These are phyloP conservation scores for Drosophila macrospina DNA, from an alignment of 2,888 invertebrate species.

Conservation along the genomic window DNA sequence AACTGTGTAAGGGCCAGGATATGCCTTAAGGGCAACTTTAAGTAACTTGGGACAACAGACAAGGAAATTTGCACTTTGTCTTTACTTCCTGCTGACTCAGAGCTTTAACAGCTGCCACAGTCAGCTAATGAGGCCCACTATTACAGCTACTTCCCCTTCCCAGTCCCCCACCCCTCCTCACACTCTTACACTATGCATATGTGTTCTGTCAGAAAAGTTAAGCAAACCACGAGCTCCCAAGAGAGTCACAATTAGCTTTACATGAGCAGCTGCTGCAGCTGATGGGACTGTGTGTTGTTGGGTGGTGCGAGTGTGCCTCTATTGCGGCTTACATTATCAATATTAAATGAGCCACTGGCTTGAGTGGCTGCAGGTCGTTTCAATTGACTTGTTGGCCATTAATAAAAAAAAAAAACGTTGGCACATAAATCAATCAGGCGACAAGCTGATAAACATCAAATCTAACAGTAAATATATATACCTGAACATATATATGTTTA, in stretches of 20 bases:
- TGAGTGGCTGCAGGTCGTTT: slow-evolving; percentile 28
- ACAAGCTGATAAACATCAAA: slow-evolving; percentile 75
- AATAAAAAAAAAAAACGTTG: slow-evolving; percentile 57
- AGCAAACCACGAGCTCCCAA: slow-evolving; percentile 40
- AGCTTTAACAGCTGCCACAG: slow-evolving; percentile 46
- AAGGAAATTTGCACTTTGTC: slow-evolving; percentile 78
- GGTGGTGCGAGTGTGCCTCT: not conserved
- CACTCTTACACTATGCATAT: slow-evolving; percentile 21
- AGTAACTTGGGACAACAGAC: slow-evolving; percentile 48
- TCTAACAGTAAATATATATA: slow-evolving; percentile 13
- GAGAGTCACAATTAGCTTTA: slow-evolving; percentile 48
- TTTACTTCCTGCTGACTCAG: slow-evolving; percentile 58
- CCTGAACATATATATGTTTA: not conserved
- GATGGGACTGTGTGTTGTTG: too few species aligned
- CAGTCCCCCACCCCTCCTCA: not conserved
- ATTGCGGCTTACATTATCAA: slow-evolving; percentile 33
- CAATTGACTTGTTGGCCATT: slow-evolving; percentile 60
- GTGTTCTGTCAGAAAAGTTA: slow-evolving; percentile 30
- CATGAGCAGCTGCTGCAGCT: slow-evolving; percentile 12
- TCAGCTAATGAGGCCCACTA: slow-evolving; percentile 55
- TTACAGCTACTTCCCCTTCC: not conserved
- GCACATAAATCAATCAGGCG: slow-evolving; percentile 75
- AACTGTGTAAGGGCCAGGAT: slow-evolving; percentile 27
- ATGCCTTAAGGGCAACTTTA: slow-evolving; percentile 44
- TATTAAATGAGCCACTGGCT: slow-evolving; percentile 43